Base-by-base conservation (phyloP, 2,888 invertebrate genomes). In the Dicranocentrus wangi region DNA sequence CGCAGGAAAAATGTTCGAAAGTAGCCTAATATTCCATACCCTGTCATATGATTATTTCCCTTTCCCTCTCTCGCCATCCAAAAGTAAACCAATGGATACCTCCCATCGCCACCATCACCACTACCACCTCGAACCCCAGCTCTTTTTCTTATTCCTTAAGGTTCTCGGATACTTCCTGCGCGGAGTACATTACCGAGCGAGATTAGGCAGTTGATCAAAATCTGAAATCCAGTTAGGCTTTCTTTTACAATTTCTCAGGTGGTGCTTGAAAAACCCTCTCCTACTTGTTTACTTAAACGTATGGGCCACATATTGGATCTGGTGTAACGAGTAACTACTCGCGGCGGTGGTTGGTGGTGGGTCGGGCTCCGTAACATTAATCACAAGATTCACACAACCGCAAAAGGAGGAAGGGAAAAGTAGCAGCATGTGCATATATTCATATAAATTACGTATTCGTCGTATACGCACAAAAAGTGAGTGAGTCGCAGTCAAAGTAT, bases 161-260 rank as follows among this genome's bases (percentile, higher is more conserved):
- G 39, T 39, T 47, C 47, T 47, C 15, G 47, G n/a, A n/a, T n/a
- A 47, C 47, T 47, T 47, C 15, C 15, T 47, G 3, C 15, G 15
- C 47, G 23, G 23, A 8, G 17, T 23, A 8, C 23, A n/a, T 47
- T 10, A 47, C 10, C 19, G 55, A 21, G n/a, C 71, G 23, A 43
- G 27, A 47, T 39, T 21, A 28, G 55, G 61, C 17, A 63, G 42
- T 73, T 73, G 73, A 73, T 73, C 73, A 63, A 73, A 73, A 73
- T 73, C 73, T 63, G 73, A 63, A n/a, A 63, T 63, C 63, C 73
- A 73, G 73, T 73, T 73, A 51, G 73, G 32, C n/a, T n/a, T n/a
- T n/a, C n/a, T n/a, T 55, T 55, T 55, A 55, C 55, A 55, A 25
- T 65, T 32, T 25, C 55, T 55, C 68, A 66, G 66, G 66, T 68